phyloP scores from a whole-genome alignment of 23 tunicate genomes.

The Diplosoma virens region DNA sequence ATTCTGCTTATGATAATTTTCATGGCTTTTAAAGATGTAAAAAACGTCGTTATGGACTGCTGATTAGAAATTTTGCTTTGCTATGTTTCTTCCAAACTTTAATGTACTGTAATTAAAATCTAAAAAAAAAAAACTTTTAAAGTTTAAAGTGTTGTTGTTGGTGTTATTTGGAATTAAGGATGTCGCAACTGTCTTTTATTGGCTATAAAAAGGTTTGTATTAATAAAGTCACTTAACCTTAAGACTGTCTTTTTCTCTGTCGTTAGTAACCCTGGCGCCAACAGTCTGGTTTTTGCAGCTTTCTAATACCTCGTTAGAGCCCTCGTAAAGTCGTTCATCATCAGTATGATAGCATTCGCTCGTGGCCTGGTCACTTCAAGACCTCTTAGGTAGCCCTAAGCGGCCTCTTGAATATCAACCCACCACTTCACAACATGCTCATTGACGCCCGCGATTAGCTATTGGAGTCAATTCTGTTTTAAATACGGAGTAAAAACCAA shows the following conservation, averaged over 20 bases:
- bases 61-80: no score
- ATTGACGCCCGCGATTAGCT: background rate
- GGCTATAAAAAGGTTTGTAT: no score
- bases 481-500: no score
- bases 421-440: background rate
- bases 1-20: no score
- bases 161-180: no score
- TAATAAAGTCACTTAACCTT: no score
- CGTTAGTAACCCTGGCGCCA: constrained; percentile 38
- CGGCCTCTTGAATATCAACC: constrained; percentile 6
- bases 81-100: no score
- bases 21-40: no score
- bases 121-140: background rate
- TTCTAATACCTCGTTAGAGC: constrained; percentile 15
- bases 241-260: background rate
- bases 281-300: constrained; percentile 19
- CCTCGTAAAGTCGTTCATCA: background rate
- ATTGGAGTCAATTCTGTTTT: no score
- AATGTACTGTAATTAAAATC: no score
- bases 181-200: no score
- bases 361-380: constrained; percentile 33
- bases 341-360: background rate
- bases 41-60: no score
- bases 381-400: background rate
- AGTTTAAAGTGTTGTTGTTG: background rate